Percentiles rank a stretch among this genome's conserved stretches.
These are phyloP conservation scores for Drosophila rhopaloa DNA, from an alignment of 1,140 invertebrate genomes.

Conservation along the genomic window DNA sequence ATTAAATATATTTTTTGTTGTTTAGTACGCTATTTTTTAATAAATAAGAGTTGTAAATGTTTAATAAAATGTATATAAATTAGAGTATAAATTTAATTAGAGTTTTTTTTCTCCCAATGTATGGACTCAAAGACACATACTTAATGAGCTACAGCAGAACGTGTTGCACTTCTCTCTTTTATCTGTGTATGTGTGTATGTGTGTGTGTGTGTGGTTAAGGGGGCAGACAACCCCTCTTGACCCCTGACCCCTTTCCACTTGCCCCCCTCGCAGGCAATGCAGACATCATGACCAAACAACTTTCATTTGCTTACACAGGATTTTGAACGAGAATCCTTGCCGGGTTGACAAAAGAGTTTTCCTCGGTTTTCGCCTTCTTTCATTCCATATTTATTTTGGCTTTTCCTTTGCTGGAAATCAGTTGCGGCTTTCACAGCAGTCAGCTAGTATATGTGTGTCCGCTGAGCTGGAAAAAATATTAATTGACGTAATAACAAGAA, in stretches of 20 bases:
- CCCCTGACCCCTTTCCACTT: constrained; percentile 18
- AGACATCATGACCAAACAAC: constrained; percentile 57
- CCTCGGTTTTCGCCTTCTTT: constrained; percentile 10
- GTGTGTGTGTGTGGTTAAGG: constrained; percentile 4
- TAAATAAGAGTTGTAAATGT: too few species aligned
- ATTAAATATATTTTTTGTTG: too few species aligned
- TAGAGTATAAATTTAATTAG: too few species aligned
- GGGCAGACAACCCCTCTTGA: constrained; percentile 27
- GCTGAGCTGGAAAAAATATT: constrained; percentile 2
- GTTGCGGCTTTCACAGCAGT: constrained; percentile 7
- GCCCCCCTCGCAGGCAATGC: constrained; percentile 28
- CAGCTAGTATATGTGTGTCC: constrained; percentile 5
- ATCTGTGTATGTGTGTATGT: constrained; percentile 1
- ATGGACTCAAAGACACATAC: constrained; percentile 37
- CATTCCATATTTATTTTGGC: constrained; percentile 24
- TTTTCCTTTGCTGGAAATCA: constrained; percentile 17
- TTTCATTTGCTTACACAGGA: constrained; percentile 50
- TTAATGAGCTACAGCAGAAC: constrained; percentile 69
- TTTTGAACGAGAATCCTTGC: constrained; percentile 26
- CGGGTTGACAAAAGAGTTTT: constrained; percentile 30
- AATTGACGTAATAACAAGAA: neutral
- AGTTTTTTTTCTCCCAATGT: neutral
- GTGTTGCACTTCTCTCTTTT: constrained; percentile 56
- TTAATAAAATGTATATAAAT: too few species aligned
- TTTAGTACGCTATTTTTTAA: too few species aligned